Percentiles rank a stretch among this genome's conserved stretches.
Conservation (phyloP, 2,113 vertebrate genomes). For the Podiceps cristatus region DNA sequence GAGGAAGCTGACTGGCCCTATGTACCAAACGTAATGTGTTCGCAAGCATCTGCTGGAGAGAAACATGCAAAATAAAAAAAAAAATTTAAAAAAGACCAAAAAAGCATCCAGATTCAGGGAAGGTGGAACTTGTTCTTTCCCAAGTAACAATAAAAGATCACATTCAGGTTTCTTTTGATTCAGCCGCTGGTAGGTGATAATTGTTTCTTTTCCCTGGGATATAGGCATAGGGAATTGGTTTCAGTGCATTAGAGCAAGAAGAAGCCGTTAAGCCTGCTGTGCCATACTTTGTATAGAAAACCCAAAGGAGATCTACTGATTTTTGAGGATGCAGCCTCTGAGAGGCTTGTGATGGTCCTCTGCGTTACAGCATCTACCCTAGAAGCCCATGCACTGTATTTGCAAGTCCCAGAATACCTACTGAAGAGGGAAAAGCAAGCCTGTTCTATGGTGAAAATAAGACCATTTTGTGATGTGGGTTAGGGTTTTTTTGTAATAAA, state of each 20-base stretch:
- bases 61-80: background rate
- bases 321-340: background rate
- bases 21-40: background rate
- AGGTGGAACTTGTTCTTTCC: background rate
- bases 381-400: background rate
- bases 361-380: background rate
- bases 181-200: background rate
- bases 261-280: background rate
- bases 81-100: background rate
- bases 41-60: background rate
- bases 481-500: background rate
- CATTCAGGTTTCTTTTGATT: background rate
- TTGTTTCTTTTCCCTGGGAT: background rate
- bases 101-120: background rate
- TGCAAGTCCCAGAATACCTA: background rate
- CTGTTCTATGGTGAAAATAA: background rate
- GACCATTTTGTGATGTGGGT: background rate
- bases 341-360: background rate
- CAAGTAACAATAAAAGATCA: background rate
- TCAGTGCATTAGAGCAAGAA: background rate
- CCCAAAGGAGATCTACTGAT: background rate
- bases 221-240: background rate
- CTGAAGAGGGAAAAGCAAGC: background rate
- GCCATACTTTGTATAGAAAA: background rate
- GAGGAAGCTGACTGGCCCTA: background rate